Percentiles rank a stretch among this genome's conserved stretches.
Evolutionary conservation across 2,888 invertebrate genomes (phyloP).

Genomic region (Amphipyra berbera): DNA sequence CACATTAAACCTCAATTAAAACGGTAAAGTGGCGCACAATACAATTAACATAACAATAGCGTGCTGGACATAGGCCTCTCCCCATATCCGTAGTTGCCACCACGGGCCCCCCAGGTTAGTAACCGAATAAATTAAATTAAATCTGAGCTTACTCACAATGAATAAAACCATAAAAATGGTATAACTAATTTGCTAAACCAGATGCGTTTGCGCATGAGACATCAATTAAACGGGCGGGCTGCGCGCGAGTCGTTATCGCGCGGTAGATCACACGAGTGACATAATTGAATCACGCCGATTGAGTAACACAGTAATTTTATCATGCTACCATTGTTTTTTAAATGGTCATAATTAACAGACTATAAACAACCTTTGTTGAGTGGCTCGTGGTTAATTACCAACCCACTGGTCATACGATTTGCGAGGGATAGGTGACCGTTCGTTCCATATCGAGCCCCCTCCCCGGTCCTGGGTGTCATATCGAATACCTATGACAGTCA

Average conservation of each 20-base stretch:
- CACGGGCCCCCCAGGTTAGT: too few relatives aligned
- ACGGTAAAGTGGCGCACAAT: slow-evolving; percentile 4
- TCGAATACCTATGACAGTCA: too few relatives aligned
- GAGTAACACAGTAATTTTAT: slow-evolving; percentile 20
- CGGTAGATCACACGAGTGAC: slow-evolving; percentile 38
- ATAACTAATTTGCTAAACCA: background rate
- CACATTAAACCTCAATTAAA: slow-evolving; percentile 27
- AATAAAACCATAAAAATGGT: too few relatives aligned
- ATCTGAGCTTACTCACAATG: too few relatives aligned
- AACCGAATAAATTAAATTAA: too few relatives aligned
- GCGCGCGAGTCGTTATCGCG: slow-evolving; percentile 25
- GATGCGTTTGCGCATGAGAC: slow-evolving; percentile 9
- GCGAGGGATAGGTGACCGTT: too few relatives aligned
- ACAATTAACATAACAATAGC: slow-evolving; percentile 17
- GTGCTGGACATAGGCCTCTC: background rate
- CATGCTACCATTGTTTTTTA: background rate
- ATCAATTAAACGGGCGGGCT: slow-evolving; percentile 39
- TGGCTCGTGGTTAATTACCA: too few relatives aligned
- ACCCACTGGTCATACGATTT: too few relatives aligned
- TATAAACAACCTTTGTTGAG: too few relatives aligned
- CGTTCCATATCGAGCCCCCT: too few relatives aligned
- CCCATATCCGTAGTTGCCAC: too few relatives aligned
- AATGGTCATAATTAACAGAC: background rate
- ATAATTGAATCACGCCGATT: slow-evolving; percentile 45
- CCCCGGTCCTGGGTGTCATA: too few relatives aligned